Conservation (phyloP, 2,888 invertebrate species). For the Conus canariensis region DNA sequence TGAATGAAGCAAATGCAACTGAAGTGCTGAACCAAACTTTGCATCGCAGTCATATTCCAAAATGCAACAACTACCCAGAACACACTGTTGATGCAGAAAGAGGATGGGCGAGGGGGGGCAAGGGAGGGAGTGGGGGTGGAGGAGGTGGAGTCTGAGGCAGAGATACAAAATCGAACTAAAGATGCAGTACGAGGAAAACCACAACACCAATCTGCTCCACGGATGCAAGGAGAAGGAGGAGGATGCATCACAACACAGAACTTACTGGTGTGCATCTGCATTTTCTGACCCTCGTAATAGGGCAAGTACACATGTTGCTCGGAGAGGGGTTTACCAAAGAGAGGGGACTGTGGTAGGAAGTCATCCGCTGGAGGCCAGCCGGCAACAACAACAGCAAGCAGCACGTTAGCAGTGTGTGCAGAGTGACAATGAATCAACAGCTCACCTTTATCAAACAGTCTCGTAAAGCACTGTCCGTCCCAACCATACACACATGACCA, state of each 20-base stretch:
- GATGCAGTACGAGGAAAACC: background rate
- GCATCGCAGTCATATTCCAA: background rate
- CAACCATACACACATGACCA: background rate
- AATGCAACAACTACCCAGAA: background rate
- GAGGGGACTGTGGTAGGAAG: constrained; percentile 81
- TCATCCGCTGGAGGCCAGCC: constrained; percentile 78
- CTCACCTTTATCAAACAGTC: background rate
- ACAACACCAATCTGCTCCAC: background rate
- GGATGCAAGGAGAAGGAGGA: background rate
- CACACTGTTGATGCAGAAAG: no score
- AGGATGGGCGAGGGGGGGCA: no score
- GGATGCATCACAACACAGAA: constrained; percentile 67
- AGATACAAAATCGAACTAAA: background rate
- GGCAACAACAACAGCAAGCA: background rate
- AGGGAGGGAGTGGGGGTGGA: no score
- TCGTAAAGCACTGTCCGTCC: background rate
- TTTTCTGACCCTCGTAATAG: constrained; percentile 88
- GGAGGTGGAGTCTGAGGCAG: no score
- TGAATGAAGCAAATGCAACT: background rate
- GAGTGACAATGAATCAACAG: background rate
- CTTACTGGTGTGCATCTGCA: constrained; percentile 89
- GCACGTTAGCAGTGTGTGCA: constrained; percentile 15
- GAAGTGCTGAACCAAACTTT: background rate
- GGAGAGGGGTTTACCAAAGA: constrained; percentile 87
- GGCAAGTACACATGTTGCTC: constrained; percentile 90